Conservation (phyloP, 2,797 vertebrate genomes). For the Argya squamiceps region DNA sequence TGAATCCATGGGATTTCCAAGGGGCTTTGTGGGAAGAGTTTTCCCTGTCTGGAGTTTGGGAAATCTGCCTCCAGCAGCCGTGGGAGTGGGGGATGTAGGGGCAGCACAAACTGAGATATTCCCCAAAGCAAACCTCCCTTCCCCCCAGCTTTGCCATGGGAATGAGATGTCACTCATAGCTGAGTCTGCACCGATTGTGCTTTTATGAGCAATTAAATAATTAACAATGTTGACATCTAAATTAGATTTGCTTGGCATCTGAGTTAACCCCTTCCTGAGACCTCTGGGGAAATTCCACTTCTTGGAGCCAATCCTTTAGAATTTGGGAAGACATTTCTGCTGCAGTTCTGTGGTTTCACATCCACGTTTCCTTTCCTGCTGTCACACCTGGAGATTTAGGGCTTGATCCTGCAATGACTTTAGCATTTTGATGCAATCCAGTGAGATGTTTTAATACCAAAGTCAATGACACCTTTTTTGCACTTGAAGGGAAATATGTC, state of each 20-base stretch:
- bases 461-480: not conserved
- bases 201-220: conserved; percentile 62
- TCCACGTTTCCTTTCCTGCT: not conserved
- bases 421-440: not conserved
- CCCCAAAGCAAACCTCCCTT: not conserved
- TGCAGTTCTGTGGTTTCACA: not conserved
- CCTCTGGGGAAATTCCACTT: not conserved
- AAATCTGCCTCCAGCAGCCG: not conserved
- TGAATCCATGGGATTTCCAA: not conserved
- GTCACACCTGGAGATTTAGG: not conserved
- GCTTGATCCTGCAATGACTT: not conserved
- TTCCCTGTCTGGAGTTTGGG: accelerated
- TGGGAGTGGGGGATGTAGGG: accelerated
- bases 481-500: not conserved
- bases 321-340: not conserved
- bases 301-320: accelerated
- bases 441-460: not conserved
- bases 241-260: conserved; percentile 34
- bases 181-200: not conserved
- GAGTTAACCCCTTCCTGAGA: conserved; percentile 37
- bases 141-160: not conserved
- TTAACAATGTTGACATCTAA: conserved; percentile 58
- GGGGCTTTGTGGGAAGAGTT: not conserved
- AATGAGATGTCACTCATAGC: not conserved
- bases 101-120: accelerated